These are phyloP conservation scores for Megamerina dolium DNA, from an alignment of 2,888 invertebrate species.

Conservation along the genomic window DNA sequence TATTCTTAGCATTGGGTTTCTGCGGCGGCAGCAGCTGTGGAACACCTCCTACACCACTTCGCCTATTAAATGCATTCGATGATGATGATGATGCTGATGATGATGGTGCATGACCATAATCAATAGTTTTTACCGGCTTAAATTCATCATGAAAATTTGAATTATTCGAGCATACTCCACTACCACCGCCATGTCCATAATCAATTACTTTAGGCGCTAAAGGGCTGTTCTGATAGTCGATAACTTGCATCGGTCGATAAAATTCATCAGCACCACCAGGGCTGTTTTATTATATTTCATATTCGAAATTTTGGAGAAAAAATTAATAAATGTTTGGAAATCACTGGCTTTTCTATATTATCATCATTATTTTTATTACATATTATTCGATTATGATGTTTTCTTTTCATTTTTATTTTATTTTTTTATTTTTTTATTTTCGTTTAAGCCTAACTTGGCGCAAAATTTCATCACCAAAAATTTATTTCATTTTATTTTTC, in stretches of 20 bases:
- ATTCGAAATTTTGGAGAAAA: slow-evolving; percentile 22
- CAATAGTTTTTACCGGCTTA: slow-evolving; percentile 62
- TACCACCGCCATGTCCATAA: slow-evolving; percentile 59
- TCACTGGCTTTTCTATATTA: slow-evolving; percentile 14
- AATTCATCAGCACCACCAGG: slow-evolving; percentile 51
- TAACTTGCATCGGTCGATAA: slow-evolving; percentile 57
- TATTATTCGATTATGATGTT: too few relatives aligned
- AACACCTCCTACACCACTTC: not conserved
- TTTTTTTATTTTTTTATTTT: slow-evolving; percentile 9
- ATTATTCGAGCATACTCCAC: slow-evolving; percentile 4
- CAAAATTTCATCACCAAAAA: slow-evolving; percentile 1
- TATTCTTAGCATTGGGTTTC: not conserved
- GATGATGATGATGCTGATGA: not conserved
- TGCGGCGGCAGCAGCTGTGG: slow-evolving; percentile 4
- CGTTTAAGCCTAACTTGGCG: slow-evolving; percentile 3
- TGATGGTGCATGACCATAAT: slow-evolving; percentile 59
- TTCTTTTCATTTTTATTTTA: too few relatives aligned
- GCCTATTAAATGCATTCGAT: not conserved
- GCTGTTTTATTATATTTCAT: slow-evolving; percentile 23
- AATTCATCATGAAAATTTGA: slow-evolving; percentile 45
- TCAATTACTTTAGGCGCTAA: slow-evolving; percentile 59
- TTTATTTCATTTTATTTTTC: not conserved
- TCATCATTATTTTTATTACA: slow-evolving; percentile 7
- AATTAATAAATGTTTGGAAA: slow-evolving; percentile 13
- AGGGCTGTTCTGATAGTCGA: slow-evolving; percentile 65